Base-by-base conservation (phyloP, 1,140 invertebrate species). In the Platyscapa corneri region DNA sequence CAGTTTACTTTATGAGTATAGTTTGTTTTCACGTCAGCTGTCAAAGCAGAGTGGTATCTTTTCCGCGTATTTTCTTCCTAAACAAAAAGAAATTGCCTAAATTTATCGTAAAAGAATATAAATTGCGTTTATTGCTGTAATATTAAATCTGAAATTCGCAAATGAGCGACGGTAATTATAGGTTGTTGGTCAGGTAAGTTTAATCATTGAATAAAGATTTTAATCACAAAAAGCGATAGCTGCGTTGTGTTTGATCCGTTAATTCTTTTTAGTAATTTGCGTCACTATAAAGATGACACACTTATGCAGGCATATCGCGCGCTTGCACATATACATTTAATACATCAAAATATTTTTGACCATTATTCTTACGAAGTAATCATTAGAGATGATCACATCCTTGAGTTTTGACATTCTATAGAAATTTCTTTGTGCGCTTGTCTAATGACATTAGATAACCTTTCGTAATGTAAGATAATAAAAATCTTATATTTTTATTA, bases 241-340 rank as follows among this genome's bases (percentile, higher is more conserved):
- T 60, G 42, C 46, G 37, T 82, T 39, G 27, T 37, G 3, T 60
- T 53, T 75, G 32, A 75, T 82, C 27, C 37, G 67, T 64, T 76
- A 74, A 82, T 83, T 76, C 72, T 49, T 74, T 74, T 82, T n/a
- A 74, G 49, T 82, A 5, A 56, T 37, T 76, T 83, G 70, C 82
- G 67, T 83, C 82, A 76, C 18, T 74, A 53, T 70, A 82, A 16
- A 82, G 30, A n/a, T 80, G 60, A 27, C 16, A 75, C 16, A 53
- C 23, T 3, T 14, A 74, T 23, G 12, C 20, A 23, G 10, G 16
- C 23, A 74, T 20, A 74, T n/a, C 8, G n/a, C 23, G 70, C 67
- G 70, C 70, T 18, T n/a, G 70, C 23, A 37, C 39, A 39, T 74
- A 10, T 72, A 16, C 34, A 42, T n/a, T 42, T 74, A 8, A n/a